Evolutionary conservation across 2,113 vertebrate species (phyloP).

Genomic region (Artemisiospiza belli): DNA sequence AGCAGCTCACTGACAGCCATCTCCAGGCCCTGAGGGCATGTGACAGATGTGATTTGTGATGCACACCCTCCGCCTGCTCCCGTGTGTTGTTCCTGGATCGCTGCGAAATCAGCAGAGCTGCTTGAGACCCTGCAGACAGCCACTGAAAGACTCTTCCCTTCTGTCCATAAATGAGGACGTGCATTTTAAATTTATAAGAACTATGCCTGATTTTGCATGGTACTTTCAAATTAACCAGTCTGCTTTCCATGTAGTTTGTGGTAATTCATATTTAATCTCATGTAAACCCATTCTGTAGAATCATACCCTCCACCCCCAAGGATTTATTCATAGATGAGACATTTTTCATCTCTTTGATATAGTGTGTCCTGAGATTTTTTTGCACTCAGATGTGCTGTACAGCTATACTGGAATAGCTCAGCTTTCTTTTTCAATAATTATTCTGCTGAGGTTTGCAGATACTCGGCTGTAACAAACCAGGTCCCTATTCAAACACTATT

Average conservation of each 20-base stretch:
- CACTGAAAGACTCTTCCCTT: background rate
- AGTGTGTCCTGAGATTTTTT: background rate
- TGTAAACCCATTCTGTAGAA: background rate
- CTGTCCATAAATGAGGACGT: background rate
- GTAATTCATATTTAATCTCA: background rate
- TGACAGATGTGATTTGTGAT: background rate
- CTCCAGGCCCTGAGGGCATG: background rate
- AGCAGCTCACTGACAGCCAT: background rate
- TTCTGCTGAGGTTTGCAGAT: slow-evolving; percentile 49
- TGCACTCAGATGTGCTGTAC: background rate
- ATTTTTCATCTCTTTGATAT: background rate
- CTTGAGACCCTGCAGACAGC: background rate
- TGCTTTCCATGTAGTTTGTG: background rate
- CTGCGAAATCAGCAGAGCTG: background rate
- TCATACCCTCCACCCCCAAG: background rate
- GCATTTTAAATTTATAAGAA: background rate
- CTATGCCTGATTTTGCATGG: background rate
- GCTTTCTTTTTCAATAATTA: slow-evolving; percentile 14
- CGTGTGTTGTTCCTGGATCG: background rate
- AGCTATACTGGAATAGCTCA: background rate
- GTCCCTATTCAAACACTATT: background rate
- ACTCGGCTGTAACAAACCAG: slow-evolving; percentile 16
- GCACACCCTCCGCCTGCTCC: background rate
- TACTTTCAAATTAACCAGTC: background rate
- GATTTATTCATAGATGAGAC: background rate